phyloP scores from a whole-genome alignment of 2,113 vertebrate genomes.

The Aythya baeri region DNA sequence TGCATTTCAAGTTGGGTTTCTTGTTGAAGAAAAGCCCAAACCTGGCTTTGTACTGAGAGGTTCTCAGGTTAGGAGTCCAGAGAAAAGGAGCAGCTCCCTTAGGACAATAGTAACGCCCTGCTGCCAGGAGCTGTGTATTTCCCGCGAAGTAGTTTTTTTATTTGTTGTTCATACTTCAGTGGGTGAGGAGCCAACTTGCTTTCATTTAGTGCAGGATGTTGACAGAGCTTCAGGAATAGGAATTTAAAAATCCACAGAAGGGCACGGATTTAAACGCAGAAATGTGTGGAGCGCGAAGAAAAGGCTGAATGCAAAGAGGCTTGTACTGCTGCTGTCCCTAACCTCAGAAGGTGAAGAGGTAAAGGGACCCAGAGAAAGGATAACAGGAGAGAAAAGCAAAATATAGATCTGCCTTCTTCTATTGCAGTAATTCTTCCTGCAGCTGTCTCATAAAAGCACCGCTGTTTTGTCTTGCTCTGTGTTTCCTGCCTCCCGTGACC shows the following conservation, averaged over 20 bases:
- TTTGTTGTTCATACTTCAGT: neutral
- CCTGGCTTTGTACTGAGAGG: neutral
- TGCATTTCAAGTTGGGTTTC: neutral
- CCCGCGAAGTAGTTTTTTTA: neutral
- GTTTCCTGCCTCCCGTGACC: constrained; percentile 10
- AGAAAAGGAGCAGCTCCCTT: neutral
- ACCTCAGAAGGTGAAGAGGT: neutral
- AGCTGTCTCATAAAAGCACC: constrained; percentile 25
- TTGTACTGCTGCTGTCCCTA: neutral
- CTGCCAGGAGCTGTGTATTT: neutral
- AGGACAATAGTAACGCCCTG: neutral
- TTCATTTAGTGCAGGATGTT: constrained; percentile 3
- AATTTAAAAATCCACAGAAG: neutral
- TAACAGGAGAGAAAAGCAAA: neutral
- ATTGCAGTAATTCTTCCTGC: neutral
- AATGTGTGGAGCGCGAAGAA: neutral
- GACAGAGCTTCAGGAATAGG: neutral
- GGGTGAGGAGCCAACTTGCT: neutral
- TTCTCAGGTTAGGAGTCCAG: neutral
- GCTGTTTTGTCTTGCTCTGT: constrained; percentile 31
- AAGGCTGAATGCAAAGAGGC: neutral
- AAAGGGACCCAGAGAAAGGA: constrained; percentile 12
- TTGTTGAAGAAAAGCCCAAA: neutral
- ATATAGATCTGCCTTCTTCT: neutral
- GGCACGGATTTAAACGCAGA: constrained; percentile 13